Evolutionary conservation across 35 echinoderm and acorn worm genomes (phyloP).

Genomic region (Lytechinus variegatus): DNA sequence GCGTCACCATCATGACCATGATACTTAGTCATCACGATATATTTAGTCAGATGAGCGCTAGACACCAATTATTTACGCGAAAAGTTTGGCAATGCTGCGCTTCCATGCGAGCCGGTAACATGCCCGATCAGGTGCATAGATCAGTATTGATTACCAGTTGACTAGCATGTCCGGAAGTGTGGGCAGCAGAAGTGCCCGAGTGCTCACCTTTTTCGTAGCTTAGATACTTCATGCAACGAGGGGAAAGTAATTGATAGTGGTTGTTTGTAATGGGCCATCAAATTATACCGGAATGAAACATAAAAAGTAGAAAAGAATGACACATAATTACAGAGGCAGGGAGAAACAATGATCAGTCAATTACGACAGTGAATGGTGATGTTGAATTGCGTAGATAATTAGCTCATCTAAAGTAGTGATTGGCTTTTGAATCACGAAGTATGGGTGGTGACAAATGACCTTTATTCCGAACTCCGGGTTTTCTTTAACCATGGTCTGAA

Average conservation of each 20-base stretch:
- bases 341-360: neutral
- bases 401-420: neutral
- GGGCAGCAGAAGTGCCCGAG: neutral
- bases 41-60: neutral
- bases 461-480: no score
- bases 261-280: neutral
- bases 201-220: neutral
- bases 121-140: neutral
- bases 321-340: neutral
- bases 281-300: neutral
- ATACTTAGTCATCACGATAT: neutral
- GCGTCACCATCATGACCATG: neutral
- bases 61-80: neutral
- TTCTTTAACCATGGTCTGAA: no score
- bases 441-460: no score
- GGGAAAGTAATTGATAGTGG: neutral
- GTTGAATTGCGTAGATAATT: neutral
- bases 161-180: neutral
- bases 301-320: neutral
- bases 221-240: neutral
- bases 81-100: neutral
- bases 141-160: conserved; percentile 12
- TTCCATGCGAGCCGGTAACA: neutral
- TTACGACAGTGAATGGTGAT: neutral
- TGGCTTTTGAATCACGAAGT: neutral